phyloP scores from a whole-genome alignment of 2,113 vertebrate genomes.

The Axis porcinus region DNA sequence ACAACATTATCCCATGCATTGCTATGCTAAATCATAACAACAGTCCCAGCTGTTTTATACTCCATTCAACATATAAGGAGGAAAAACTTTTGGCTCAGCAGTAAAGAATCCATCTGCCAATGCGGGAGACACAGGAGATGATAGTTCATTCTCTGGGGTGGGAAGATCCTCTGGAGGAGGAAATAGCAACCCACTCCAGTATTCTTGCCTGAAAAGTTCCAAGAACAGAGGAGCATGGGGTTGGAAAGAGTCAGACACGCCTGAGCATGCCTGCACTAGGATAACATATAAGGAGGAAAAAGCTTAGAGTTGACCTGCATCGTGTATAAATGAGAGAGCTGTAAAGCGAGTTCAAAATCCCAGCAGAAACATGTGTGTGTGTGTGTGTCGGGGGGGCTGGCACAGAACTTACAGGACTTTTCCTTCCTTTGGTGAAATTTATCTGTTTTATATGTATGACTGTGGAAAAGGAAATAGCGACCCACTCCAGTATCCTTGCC shows the following conservation, averaged over 20 bases:
- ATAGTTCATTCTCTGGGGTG: not conserved
- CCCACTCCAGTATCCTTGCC: not conserved
- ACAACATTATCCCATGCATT: not conserved
- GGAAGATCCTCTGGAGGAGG: not conserved
- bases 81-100: not conserved
- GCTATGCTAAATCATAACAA: not conserved
- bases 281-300: not conserved
- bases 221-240: not conserved
- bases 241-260: not conserved
- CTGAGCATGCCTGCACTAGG: not conserved
- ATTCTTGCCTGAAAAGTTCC: not conserved
- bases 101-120: not conserved
- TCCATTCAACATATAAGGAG: not conserved
- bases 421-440: not conserved
- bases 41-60: not conserved
- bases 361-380: not conserved
- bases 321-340: not conserved
- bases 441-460: not conserved
- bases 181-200: not conserved
- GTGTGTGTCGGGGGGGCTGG: accelerated
- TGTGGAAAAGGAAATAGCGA: not conserved
- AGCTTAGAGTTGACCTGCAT: not conserved
- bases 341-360: not conserved
- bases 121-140: not conserved
- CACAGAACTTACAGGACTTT: not conserved